Percentiles rank a stretch among this genome's conserved stretches.
These are phyloP conservation scores for Linnaemya tessellans DNA, from an alignment of 2,888 invertebrate genomes.

Conservation along the genomic window DNA sequence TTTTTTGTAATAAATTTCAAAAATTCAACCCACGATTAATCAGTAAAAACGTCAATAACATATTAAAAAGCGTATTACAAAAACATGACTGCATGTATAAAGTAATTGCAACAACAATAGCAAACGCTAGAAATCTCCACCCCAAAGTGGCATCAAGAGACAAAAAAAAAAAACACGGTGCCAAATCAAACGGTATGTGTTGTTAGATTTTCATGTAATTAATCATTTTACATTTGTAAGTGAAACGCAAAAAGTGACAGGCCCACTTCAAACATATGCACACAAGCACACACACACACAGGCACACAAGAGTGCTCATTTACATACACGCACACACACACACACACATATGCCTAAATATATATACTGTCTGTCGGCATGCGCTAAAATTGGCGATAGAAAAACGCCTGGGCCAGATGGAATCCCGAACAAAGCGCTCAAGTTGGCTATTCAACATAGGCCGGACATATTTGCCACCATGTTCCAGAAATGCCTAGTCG, in stretches of 20 bases:
- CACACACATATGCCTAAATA: neutral
- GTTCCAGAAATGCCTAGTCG: too few species aligned
- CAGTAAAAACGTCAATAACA: constrained; percentile 54
- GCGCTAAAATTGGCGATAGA: too few species aligned
- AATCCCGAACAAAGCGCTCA: too few species aligned
- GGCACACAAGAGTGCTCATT: neutral
- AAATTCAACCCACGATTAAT: constrained; percentile 66
- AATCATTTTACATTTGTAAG: constrained; percentile 70
- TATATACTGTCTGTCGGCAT: neutral
- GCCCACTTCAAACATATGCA: constrained; percentile 59
- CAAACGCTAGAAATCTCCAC: constrained; percentile 64
- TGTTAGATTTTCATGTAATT: constrained; percentile 70
- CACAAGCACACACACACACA: constrained; percentile 10
- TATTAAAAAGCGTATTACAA: constrained; percentile 58
- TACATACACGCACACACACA: constrained; percentile 1
- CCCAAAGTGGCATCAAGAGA: constrained; percentile 67
- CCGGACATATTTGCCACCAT: too few species aligned
- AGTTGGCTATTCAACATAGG: too few species aligned
- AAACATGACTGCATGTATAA: constrained; percentile 3
- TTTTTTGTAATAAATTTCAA: constrained; percentile 35
- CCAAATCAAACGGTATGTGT: constrained; percentile 50
- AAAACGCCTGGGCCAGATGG: too few species aligned
- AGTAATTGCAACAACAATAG: constrained; percentile 24
- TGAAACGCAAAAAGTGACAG: constrained; percentile 64
- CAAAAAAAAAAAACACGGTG: constrained; percentile 34